Evolutionary conservation across 2,797 vertebrate species (phyloP), one percentile per base, ranked within the genome.

Genomic region (Clangula hyemalis): DNA sequence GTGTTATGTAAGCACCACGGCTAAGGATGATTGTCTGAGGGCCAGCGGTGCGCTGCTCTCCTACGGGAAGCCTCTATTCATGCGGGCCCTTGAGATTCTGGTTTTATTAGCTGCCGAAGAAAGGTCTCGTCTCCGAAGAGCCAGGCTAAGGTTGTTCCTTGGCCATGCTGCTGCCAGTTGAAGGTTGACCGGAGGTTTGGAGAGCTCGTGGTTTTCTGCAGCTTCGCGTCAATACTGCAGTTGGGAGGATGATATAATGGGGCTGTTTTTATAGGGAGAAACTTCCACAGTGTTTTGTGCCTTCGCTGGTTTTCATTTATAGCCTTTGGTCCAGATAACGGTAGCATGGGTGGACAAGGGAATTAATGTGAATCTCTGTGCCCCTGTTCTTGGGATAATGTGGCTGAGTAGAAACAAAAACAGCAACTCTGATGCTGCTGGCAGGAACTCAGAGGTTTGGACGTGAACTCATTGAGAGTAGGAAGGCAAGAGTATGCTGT

Each of bases 371-470:
- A 75, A 91, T 94, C 76, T 89, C 60, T 68, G 70, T 89, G 82
- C 53, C 73, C 68, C 65, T 93, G 93, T 96, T 90, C 77, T 95
- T 87, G 81, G 70, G 60, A 60, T 86, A 79, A 84, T 76, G 86
- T 49, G 85, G n/a, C 83, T 95, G 93, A 95, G 85, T 58, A 95
- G 90, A 85, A 95, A 82, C 74, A 90, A 80, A 95, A 95, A 81
- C 89, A 81, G 41, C 6, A 18, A 70, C 91, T 95, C 87, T 86
- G 94, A 92, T 95, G 89, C 82, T 74, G 85, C 87, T 96, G 95
- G 93, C 95, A 95, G 83, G 66, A 73, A 76, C 91, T 92, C 95
- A 96, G 82, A 58, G 36, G 53, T 93, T 89, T 94, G 85, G 91
- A 90, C 76, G 49, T 72, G 87, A 95, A 94, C 94, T 94, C 90